A percentile compares a stretch with the other conserved stretches of the same genome.
phyloP scores from a whole-genome alignment of 2,888 invertebrate genomes.

The Tinea trinotella region DNA sequence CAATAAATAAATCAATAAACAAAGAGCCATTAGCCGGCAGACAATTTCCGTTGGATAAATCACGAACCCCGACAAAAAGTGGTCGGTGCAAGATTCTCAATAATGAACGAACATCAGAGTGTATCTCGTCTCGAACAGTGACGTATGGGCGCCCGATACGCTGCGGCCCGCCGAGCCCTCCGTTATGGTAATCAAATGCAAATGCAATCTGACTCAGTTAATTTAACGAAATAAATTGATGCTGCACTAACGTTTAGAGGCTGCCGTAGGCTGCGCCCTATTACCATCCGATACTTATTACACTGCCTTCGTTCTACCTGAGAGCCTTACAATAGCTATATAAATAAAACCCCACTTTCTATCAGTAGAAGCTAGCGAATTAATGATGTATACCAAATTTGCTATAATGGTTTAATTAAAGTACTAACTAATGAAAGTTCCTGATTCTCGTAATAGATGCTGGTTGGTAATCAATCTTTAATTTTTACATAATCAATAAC shows the following conservation, averaged over 20 bases:
- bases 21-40: conserved; percentile 68
- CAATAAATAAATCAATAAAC: conserved; percentile 68
- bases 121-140: conserved; percentile 51
- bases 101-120: conserved; percentile 43
- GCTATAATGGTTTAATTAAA: neutral
- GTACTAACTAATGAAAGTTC: neutral
- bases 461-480: conserved; percentile 4
- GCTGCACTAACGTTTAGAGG: conserved; percentile 32
- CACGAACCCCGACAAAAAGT: conserved; percentile 52
- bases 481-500: conserved; percentile 8
- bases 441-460: neutral
- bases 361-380: neutral
- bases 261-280: conserved; percentile 19
- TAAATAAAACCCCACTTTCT: conserved; percentile 1
- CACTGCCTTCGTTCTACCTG: conserved; percentile 19
- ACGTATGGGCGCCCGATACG: conserved; percentile 63
- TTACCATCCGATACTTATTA: conserved; percentile 24
- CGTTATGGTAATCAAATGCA: conserved; percentile 70
- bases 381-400: neutral
- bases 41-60: conserved; percentile 70
- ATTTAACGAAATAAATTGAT: conserved; percentile 69
- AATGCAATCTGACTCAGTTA: conserved; percentile 60
- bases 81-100: conserved; percentile 32
- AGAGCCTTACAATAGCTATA: conserved; percentile 8
- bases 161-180: conserved; percentile 31